phyloP scores from a whole-genome alignment of 1,140 invertebrate genomes.

The Acarapis woodi region DNA sequence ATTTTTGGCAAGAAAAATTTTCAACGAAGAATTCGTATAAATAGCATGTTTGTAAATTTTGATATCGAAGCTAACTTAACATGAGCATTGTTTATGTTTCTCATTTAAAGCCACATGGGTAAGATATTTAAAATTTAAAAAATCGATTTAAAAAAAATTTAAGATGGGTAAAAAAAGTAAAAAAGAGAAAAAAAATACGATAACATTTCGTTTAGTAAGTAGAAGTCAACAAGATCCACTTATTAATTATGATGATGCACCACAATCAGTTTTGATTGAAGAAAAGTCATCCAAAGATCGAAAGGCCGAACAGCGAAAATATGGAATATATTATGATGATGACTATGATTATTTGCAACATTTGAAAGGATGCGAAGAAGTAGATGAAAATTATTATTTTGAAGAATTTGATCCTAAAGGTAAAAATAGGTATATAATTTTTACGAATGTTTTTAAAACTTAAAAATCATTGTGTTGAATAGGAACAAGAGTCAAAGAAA shows the following conservation, averaged over 20 bases:
- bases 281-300: constrained; percentile 13
- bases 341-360: constrained; percentile 87
- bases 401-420: constrained; percentile 7
- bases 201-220: constrained; percentile 69
- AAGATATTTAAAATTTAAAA: too few relatives aligned
- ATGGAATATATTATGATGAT: constrained; percentile 82
- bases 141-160: neutral
- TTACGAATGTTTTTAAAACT: too few relatives aligned
- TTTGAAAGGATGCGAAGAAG: constrained; percentile 30
- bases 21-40: too few relatives aligned
- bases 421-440: too few relatives aligned
- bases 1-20: too few relatives aligned
- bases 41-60: too few relatives aligned
- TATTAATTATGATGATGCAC: constrained; percentile 51
- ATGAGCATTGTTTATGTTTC: too few relatives aligned
- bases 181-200: constrained; percentile 64
- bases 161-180: constrained; percentile 28
- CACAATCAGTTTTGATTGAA: constrained; percentile 43
- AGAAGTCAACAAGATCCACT: constrained; percentile 73
- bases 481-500: too few relatives aligned
- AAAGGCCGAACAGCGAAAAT: constrained; percentile 51
- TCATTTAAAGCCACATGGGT: too few relatives aligned
- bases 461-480: too few relatives aligned
- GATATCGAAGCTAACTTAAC: too few relatives aligned
- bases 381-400: constrained; percentile 13